Base-by-base conservation (phyloP, 2,797 vertebrate genomes). In the Myotis findleyi region DNA sequence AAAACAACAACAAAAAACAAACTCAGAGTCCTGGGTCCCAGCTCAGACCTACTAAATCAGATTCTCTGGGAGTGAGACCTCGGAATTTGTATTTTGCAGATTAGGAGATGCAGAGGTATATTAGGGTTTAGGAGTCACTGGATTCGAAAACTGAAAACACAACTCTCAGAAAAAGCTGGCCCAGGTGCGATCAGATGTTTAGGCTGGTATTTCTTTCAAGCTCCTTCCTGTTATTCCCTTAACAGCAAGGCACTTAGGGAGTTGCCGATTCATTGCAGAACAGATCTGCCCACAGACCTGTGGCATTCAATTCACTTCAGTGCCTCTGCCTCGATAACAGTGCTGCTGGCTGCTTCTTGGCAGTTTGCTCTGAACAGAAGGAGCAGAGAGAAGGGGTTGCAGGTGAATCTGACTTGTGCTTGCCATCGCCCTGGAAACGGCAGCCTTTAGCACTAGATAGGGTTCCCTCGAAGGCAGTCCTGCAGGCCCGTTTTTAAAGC, bases 401-500 rank as follows among this genome's bases (percentile, higher is more conserved):
- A 93, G 95, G 95, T 95, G 85, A 96, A 90, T 90, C 82, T 93
- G 72, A 88, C 64, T 80, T 69, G 18, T 25, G 66, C 84, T 88
- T 38, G 85, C 88, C 10, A 69, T 97, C 92, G 80, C 96, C 92
- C 94, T 97, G 95, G 96, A 87, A 96, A 97, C 92, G 16, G 75
- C 93, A 97, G 92, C 87, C 93, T 84, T 94, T 77, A 62, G 80
- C 91, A 84, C 79, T 25, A 53, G 91, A 81, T 33, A 95, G 90
- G 53, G 92, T 88, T 41, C 94, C 81, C 30, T 97, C 83, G 3
- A 30, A 68, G 80, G 59, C 87, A 87, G 57, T 55, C 82, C 77
- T 87, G 36, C 73, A 13, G 5, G 55, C 89, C 62, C 18, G 1
- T 83, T 92, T 85, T 62, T 53, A 91, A 93, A 88, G 49, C 38